These are phyloP conservation scores for Cryptoblepharus egeriae DNA, from an alignment of 2,797 vertebrate genomes.

Conservation along the genomic window DNA sequence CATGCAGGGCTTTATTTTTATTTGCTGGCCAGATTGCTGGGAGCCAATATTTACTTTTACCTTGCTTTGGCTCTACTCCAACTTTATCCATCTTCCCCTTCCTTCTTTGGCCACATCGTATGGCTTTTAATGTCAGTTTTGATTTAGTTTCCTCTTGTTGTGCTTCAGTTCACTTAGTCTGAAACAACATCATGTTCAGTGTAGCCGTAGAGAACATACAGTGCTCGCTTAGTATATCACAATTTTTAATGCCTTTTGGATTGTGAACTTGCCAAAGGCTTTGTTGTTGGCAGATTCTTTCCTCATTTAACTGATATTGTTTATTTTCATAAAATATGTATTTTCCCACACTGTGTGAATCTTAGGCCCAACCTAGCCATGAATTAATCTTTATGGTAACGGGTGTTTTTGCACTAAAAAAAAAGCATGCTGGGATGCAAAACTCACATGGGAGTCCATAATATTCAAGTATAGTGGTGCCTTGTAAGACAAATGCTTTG, in stretches of 20 bases:
- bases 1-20: neutral
- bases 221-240: neutral
- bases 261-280: neutral
- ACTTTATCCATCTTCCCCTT: neutral
- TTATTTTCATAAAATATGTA: neutral
- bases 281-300: neutral
- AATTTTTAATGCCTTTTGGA: neutral
- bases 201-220: neutral
- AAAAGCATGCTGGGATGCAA: no score
- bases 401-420: no score
- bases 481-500: no score
- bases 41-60: neutral
- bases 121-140: neutral
- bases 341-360: neutral
- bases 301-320: neutral
- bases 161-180: neutral
- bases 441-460: no score
- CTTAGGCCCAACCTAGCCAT: no score
- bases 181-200: neutral
- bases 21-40: neutral
- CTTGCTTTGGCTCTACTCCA: neutral
- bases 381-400: no score
- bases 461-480: no score
- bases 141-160: neutral
- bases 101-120: slow-evolving; percentile 13